Conservation (phyloP, 2,888 invertebrate species). For the Anarsia innoxiella region DNA sequence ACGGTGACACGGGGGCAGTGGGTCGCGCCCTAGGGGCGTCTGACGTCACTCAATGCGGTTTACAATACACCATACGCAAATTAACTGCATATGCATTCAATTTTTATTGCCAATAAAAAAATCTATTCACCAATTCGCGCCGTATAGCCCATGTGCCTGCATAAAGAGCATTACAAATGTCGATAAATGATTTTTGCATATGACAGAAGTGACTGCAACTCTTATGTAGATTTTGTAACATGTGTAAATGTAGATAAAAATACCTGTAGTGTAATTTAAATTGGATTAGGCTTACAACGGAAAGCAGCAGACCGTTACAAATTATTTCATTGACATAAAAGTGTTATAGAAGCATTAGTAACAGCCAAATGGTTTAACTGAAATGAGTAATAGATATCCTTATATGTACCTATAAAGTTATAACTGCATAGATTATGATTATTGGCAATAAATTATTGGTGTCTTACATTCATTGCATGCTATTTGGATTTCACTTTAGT, state of each 20-base stretch:
- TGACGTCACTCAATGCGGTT: slow-evolving; percentile 54
- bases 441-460: too few relatives aligned
- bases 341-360: slow-evolving; percentile 48
- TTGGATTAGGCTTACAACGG: slow-evolving; percentile 46
- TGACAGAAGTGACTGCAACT: slow-evolving; percentile 47
- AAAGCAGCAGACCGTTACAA: slow-evolving; percentile 60
- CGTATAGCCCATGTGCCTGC: slow-evolving; percentile 55
- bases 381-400: too few relatives aligned
- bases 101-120: slow-evolving; percentile 68
- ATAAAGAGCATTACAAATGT: slow-evolving; percentile 63
- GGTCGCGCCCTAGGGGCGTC: slow-evolving; percentile 61
- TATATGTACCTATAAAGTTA: too few relatives aligned
- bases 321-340: slow-evolving; percentile 45
- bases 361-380: slow-evolving; percentile 36
- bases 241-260: slow-evolving; percentile 52
- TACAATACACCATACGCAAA: slow-evolving; percentile 67
- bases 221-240: slow-evolving; percentile 56
- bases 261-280: slow-evolving; percentile 45
- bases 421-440: too few relatives aligned
- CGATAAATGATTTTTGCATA: slow-evolving; percentile 73
- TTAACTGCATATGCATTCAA: slow-evolving; percentile 61
- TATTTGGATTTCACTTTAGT: too few relatives aligned
- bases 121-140: slow-evolving; percentile 59
- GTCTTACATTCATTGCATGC: too few relatives aligned
- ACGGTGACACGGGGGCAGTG: slow-evolving; percentile 54